Percentiles rank a stretch among this genome's conserved stretches.
Evolutionary conservation across 1,140 invertebrate genomes (phyloP).

Genomic region (Drosophila mayri): DNA sequence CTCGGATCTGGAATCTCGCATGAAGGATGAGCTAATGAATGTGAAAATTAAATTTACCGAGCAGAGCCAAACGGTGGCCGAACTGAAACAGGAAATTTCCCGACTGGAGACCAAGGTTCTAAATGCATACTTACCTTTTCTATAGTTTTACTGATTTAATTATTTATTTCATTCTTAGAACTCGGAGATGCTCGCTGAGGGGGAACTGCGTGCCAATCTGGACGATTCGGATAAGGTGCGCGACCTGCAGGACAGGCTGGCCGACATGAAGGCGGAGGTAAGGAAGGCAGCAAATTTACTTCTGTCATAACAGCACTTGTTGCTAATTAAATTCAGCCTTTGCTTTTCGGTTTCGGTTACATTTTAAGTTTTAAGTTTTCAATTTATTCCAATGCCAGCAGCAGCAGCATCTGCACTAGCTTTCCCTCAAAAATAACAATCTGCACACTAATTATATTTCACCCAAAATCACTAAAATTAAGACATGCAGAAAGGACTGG

Average conservation of each 20-base stretch:
- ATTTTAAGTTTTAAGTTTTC: slow-evolving; percentile 14
- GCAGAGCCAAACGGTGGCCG: slow-evolving; percentile 96
- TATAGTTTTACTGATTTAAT: background rate
- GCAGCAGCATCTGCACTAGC: slow-evolving; percentile 5
- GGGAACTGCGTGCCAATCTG: slow-evolving; percentile 92
- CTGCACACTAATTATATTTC: background rate
- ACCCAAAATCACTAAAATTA: slow-evolving; percentile 7
- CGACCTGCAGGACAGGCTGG: slow-evolving; percentile 95
- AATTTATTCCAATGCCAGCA: slow-evolving; percentile 30
- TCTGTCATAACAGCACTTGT: background rate
- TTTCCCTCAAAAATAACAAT: slow-evolving; percentile 6
- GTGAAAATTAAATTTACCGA: slow-evolving; percentile 97
- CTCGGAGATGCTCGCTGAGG: slow-evolving; percentile 95
- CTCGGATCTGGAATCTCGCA: slow-evolving; percentile 92
- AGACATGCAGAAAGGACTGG: background rate
- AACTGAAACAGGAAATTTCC: slow-evolving; percentile 97
- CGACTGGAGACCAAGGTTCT: slow-evolving; percentile 95
- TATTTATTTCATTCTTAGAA: slow-evolving; percentile 87
- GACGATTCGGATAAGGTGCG: slow-evolving; percentile 93
- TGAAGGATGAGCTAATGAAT: slow-evolving; percentile 98
- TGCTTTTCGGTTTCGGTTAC: slow-evolving; percentile 55
- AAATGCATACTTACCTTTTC: background rate
- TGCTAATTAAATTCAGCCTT: slow-evolving; percentile 11
- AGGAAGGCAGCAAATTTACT: slow-evolving; percentile 78
- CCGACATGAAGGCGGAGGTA: slow-evolving; percentile 96